Evolutionary conservation across 2,888 invertebrate species (phyloP), one percentile per base, ranked within the genome.

Genomic region (Rhyacophila evoluta): DNA sequence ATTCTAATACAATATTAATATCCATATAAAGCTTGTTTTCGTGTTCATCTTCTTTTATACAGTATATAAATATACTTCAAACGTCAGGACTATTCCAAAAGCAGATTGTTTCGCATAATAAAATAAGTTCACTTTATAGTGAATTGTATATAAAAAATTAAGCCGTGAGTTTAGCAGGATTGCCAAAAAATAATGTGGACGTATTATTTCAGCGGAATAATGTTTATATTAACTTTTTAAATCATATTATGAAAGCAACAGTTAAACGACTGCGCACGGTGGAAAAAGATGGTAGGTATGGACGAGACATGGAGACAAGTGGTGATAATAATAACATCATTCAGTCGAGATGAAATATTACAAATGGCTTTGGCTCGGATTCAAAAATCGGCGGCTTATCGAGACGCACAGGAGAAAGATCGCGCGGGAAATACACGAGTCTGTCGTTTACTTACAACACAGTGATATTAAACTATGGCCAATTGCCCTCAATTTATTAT

Each of bases 281-380:
- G 41, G 12, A 41, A 28, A n/a, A 28, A 29, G 12, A 29, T 11
- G 10, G 12, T 33, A 28, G 69, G 29, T 69, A 33, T 33, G 28
- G 69, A 33, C 28, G 28, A 15, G 69, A 29, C 69, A 33, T 29
- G 69, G 69, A 55, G 77, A 29, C 72, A 38, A 33, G 28, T 25
- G 67, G 75, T 33, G 75, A 38, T 69, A 25, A 67, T 41, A 76
- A 76, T 76, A 76, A 76, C 79, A 41, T 37, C 71, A 41, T 77
- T 70, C 74, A 41, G 74, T 15, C 76, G 15, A 29, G 28, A 55
- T 80, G 74, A 74, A 77, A 71, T 77, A 78, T 79, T 81, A 76
- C 78, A 71, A 78, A 76, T 75, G 81, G 76, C 25, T 19, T 76
- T 81, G 81, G 81, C 81, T 75, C n/a, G n/a, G 67, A 27, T 37